phyloP scores from a whole-genome alignment of 2,797 vertebrate species.

The Hippopotamyrus pictus region DNA sequence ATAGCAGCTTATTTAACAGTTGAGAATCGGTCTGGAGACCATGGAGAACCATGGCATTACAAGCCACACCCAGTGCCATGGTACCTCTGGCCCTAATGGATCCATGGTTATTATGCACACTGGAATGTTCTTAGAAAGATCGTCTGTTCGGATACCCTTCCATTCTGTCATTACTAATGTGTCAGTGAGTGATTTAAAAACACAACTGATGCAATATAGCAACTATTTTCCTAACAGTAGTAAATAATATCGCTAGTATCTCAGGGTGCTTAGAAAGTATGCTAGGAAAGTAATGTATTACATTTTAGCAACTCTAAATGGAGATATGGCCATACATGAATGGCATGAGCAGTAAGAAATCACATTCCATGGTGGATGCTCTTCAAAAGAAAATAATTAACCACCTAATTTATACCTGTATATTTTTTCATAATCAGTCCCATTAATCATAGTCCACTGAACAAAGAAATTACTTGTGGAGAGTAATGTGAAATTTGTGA shows the following conservation, averaged over 20 bases:
- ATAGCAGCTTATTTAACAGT: not conserved
- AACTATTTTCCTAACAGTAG: not conserved
- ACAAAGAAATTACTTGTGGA: not conserved
- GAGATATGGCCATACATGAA: not conserved
- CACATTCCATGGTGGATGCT: not conserved
- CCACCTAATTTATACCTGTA: not conserved
- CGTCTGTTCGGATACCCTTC: not conserved
- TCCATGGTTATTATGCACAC: not conserved
- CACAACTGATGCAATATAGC: not conserved
- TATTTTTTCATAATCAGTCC: not conserved
- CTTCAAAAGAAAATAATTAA: not conserved
- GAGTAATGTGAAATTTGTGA: not conserved
- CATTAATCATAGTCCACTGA: not conserved
- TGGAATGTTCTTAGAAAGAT: not conserved
- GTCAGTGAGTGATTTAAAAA: not conserved
- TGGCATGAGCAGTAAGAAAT: not conserved
- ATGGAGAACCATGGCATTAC: not conserved
- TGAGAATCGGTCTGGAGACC: not conserved
- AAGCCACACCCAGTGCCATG: not conserved
- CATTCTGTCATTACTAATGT: not conserved
- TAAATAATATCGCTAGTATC: not conserved
- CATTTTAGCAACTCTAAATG: not conserved
- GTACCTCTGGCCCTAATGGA: not conserved
- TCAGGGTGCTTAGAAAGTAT: not conserved
- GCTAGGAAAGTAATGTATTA: not conserved